Base-by-base conservation (phyloP, 2,888 invertebrate species). In the Pandemis cinnamomeana region DNA sequence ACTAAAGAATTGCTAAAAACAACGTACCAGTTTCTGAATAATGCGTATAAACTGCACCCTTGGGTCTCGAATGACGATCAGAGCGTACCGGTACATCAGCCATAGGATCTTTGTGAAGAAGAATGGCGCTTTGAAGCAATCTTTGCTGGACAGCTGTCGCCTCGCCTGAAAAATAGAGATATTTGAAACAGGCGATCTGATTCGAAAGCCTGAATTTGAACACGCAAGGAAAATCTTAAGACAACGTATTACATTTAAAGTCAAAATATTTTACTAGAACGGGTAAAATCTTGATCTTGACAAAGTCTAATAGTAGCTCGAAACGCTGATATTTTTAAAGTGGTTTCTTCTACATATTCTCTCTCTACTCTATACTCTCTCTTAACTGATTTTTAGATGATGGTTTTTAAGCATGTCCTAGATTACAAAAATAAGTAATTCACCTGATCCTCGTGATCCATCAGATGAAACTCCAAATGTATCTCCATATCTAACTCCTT, bases 11-110 rank as follows among this genome's bases (percentile, higher is more conserved):
- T 53, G 13, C 11, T 5, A 41, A 42, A 55, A 15, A 55, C 66
- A 67, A 89, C 96, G 95, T 91, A 98, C 98, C 88, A 98, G 91
- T 94, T 98, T 98, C 86, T 99, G 98, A 10, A 97, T 75, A 75
- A 98, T 95, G 71, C 97, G 94, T 76, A 98, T 88, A 51, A 95
- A 92, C 84, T 98, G 97, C 0, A 98, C 94, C 0, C 96, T 94
- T 0, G 98, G 98, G 90, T 99, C 98, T 75, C 99, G 92, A 48
- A 97, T 80, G 41, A 97, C 95, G 80, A 97, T 96, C 66, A 97
- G 83, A 67, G 97, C 90, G 78, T 96, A 96, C 79, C 99, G 94
- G 86, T 97, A 96, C 71, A 97, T 95, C 58, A 99, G 91, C 95
- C 97, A 97, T 77, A 95, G 94, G 20, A 98, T 94, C 87, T 97